Evolutionary conservation across 2,113 vertebrate genomes (phyloP).

Genomic region (Campylomormyrus tamandua): DNA sequence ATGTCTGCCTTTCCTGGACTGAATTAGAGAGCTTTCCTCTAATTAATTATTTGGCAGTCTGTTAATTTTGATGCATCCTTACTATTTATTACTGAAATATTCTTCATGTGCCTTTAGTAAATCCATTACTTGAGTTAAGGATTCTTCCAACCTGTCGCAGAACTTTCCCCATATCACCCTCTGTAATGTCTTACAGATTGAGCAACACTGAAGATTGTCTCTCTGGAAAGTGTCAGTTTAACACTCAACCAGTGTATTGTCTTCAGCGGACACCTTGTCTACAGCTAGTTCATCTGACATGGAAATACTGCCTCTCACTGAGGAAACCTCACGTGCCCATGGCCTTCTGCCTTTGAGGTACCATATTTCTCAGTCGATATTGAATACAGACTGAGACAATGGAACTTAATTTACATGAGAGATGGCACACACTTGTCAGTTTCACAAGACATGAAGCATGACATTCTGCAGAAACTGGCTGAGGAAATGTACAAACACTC

Average conservation of each 20-base stretch:
- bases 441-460: constrained; percentile 23
- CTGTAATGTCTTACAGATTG: neutral
- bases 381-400: no score
- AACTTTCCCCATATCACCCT: neutral
- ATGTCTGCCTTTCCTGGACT: no score
- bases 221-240: neutral
- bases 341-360: constrained; percentile 18
- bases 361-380: neutral
- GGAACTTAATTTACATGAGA: constrained; percentile 15
- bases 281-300: constrained; percentile 4
- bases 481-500: constrained; percentile 21
- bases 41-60: no score
- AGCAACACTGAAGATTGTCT: neutral
- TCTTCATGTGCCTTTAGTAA: neutral
- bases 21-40: no score
- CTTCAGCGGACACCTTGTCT: neutral
- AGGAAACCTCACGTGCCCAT: neutral
- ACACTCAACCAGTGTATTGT: neutral
- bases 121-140: neutral
- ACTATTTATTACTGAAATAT: no score
- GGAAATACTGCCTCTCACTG: constrained; percentile 3
- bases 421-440: constrained; percentile 19
- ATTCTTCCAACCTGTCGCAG: neutral
- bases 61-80: no score
- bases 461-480: constrained; percentile 15